These are phyloP conservation scores for Coenobita brevimanus DNA, from an alignment of 1,140 invertebrate genomes.

Conservation along the genomic window DNA sequence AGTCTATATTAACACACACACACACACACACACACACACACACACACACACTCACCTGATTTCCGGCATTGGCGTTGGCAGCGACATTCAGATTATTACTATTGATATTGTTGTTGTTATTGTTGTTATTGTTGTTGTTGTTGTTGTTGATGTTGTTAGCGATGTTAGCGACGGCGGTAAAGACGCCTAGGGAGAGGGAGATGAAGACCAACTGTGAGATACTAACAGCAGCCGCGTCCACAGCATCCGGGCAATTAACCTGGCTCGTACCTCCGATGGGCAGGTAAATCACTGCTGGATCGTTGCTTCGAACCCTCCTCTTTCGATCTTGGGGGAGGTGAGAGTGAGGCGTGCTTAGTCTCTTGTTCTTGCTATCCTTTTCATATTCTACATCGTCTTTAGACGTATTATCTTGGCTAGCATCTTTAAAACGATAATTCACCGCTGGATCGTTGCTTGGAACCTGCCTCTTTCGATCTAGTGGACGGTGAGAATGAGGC, in stretches of 20 bases:
- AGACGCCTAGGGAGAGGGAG: conserved; percentile 51
- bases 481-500: no score
- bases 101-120: conserved; percentile 63
- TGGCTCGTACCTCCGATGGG: conserved; percentile 20
- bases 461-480: no score
- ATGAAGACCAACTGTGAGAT: conserved; percentile 60
- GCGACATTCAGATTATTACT: conserved; percentile 57
- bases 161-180: conserved; percentile 65
- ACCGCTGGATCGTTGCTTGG: conserved; percentile 32
- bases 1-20: no score
- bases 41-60: no score
- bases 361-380: no score
- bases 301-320: conserved; percentile 8
- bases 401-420: background rate
- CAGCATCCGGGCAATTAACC: conserved; percentile 40
- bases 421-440: conserved; percentile 34
- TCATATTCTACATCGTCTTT: no score
- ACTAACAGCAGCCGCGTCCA: conserved; percentile 56
- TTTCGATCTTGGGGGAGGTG: no score
- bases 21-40: no score
- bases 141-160: conserved; percentile 66
- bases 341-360: no score
- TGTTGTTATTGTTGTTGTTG: conserved; percentile 67
- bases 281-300: conserved; percentile 49
- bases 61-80: conserved; percentile 50